phyloP scores from a whole-genome alignment of 2,797 vertebrate species.

The Buceros bicornis region DNA sequence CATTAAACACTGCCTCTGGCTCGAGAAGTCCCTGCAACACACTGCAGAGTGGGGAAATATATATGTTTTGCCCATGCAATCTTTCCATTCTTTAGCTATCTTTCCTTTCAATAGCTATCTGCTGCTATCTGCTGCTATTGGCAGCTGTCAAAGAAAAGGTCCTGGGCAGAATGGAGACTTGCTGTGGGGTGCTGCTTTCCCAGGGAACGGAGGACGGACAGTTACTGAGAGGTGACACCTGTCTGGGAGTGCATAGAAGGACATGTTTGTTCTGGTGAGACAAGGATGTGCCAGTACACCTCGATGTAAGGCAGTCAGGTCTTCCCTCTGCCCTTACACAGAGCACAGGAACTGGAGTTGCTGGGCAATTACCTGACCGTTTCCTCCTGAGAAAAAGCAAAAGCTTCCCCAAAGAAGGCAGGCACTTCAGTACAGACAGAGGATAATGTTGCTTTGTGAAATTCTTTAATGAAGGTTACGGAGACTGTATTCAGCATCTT shows the following conservation, averaged over 20 bases:
- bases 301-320: rapidly evolving
- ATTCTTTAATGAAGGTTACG: neutral
- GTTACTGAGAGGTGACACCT: neutral
- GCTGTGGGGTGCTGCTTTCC: neutral
- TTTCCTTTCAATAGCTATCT: neutral
- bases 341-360: neutral
- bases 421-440: neutral
- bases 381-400: neutral
- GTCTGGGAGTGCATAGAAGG: neutral
- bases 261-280: neutral
- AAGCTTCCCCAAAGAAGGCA: neutral
- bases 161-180: neutral
- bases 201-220: neutral
- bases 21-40: neutral
- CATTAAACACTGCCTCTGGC: neutral
- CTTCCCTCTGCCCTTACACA: neutral
- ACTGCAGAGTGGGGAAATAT: neutral
- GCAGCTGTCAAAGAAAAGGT: neutral
- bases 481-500: neutral
- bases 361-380: neutral
- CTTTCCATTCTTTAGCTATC: neutral
- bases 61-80: neutral
- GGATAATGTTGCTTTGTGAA: neutral
- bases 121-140: neutral
- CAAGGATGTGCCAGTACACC: neutral